These are phyloP conservation scores for Heliconius melpomene DNA, from an alignment of 1,140 invertebrate genomes.

Conservation along the genomic window DNA sequence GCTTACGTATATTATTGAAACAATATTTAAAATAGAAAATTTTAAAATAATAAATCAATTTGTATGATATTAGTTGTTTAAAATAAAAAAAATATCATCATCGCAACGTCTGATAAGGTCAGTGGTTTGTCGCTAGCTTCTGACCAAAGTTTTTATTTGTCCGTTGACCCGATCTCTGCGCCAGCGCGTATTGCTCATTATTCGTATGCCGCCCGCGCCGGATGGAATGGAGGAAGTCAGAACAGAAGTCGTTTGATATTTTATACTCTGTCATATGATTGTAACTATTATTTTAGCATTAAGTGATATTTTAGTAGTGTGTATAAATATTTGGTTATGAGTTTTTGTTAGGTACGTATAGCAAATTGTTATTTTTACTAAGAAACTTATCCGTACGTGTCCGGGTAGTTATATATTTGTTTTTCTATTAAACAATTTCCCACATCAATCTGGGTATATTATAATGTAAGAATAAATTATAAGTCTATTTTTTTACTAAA, in stretches of 20 bases:
- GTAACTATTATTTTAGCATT: not conserved
- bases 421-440: not conserved
- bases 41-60: constrained; percentile 15
- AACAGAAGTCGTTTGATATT: constrained; percentile 17
- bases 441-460: not conserved
- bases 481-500: no score
- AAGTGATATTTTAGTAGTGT: constrained; percentile 5
- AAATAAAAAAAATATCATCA: constrained; percentile 44
- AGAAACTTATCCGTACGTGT: not conserved
- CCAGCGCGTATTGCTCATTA: constrained; percentile 41
- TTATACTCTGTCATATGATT: not conserved
- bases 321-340: constrained; percentile 9
- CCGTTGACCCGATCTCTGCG: constrained; percentile 61
- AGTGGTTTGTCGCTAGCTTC: constrained; percentile 61
- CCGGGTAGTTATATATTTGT: not conserved
- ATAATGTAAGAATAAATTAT: no score
- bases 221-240: constrained; percentile 20
- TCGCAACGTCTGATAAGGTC: constrained; percentile 61
- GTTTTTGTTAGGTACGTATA: constrained; percentile 18
- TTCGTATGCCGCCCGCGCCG: constrained; percentile 26
- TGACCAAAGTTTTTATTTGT: constrained; percentile 65
- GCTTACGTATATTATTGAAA: no score
- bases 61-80: constrained; percentile 37
- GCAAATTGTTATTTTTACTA: not conserved
- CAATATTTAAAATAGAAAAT: not conserved